Evolutionary conservation across 2,113 vertebrate species (phyloP), one percentile per base, ranked within the genome.

Genomic region (Balaenoptera acutorostrata): DNA sequence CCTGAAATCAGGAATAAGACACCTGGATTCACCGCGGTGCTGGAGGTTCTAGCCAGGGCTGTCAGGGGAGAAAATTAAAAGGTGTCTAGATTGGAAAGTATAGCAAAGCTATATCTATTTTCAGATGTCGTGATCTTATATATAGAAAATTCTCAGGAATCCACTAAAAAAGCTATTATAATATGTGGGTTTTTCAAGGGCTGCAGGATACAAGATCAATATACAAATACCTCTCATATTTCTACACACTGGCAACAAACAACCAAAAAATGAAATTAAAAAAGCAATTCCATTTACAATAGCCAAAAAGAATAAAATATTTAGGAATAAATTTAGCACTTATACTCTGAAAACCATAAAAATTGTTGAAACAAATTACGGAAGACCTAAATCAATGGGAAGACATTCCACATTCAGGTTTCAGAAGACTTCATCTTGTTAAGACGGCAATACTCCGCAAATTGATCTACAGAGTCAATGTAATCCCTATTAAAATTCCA

Each of bases 11-110:
- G 80, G 55, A 49, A 1, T 0, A 11, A 17, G 39, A 14, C 89
- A 1, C 77, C 44, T 1, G 25, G 15, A n/a, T 0, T 5, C 2
- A 0, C 2, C 25, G 7, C 0, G n/a, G n/a, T 5, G 46, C 46
- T 6, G 27, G 36, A 33, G n/a, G n/a, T 9, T 9, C 74, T 0
- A 13, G 61, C 63, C n/a, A 55, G 46, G 39, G 15, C 46, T 21
- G 4, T 31, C 49, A 29, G 64, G n/a, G 49, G 31, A 31, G 49
- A 14, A 44, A 44, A 17, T 11, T 1, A n/a, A 61, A 61, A 17
- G 11, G 7, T 49, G 5, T 31, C 86, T 15, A 17, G 29, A 4
- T 17, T 2, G 21, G 85, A 69, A 39, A 41, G 39, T 11, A 10
- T 61, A 74, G 86, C 21, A 10, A 88, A 41, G 52, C 29, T 55